phyloP scores from a whole-genome alignment of 2,797 vertebrate species.

The Myotis findleyi region DNA sequence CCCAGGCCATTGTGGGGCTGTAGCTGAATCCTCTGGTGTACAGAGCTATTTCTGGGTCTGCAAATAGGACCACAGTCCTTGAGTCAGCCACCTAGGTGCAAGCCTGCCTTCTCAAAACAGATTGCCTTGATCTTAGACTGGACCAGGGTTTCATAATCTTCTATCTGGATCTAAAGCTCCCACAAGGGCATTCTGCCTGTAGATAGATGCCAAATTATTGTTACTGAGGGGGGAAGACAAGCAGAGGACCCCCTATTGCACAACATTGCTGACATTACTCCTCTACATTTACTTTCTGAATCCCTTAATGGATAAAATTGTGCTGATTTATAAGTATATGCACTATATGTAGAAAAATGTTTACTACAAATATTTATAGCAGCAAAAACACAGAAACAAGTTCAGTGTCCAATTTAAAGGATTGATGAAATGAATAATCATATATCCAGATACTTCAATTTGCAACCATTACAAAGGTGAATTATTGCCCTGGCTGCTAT shows the following conservation, averaged over 20 bases:
- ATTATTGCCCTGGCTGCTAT: neutral
- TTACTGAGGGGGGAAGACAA: neutral
- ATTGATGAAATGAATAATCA: neutral
- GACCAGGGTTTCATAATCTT: neutral
- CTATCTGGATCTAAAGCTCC: neutral
- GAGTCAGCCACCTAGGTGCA: neutral
- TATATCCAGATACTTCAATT: neutral
- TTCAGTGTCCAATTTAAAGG: neutral
- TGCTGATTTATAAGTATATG: conserved; percentile 38
- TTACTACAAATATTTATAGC: conserved; percentile 12
- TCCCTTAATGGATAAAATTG: neutral
- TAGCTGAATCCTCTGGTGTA: neutral
- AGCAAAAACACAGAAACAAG: neutral
- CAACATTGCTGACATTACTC: neutral
- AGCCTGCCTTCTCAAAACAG: neutral
- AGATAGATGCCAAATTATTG: neutral
- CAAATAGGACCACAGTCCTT: neutral
- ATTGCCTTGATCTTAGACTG: neutral
- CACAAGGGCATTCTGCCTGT: neutral
- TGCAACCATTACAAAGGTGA: conserved; percentile 14
- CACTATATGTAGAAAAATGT: conserved; percentile 1
- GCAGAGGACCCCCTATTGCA: neutral
- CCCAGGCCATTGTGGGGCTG: neutral
- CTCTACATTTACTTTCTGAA: conserved; percentile 22
- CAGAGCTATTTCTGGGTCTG: neutral